These are phyloP conservation scores for Merops nubicus DNA, from an alignment of 2,113 vertebrate genomes.

Conservation along the genomic window DNA sequence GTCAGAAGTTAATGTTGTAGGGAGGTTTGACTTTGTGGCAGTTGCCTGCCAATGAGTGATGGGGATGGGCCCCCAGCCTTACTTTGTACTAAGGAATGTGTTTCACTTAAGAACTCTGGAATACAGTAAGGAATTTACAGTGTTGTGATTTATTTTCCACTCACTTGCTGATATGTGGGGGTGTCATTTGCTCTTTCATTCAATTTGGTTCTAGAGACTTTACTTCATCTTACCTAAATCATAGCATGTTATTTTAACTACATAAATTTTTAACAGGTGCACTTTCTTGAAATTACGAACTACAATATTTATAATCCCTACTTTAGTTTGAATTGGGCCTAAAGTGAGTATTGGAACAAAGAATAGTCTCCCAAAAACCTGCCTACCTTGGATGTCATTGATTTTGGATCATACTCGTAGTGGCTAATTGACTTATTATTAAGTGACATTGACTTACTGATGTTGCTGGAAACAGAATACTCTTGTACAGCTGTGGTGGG, in stretches of 20 bases:
- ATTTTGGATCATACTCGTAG: not conserved
- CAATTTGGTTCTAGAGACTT: not conserved
- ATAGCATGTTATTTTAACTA: not conserved
- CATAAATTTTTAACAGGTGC: not conserved
- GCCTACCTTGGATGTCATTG: not conserved
- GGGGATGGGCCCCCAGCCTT: not conserved
- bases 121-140: not conserved
- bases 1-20: not conserved
- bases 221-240: not conserved
- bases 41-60: not conserved
- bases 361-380: not conserved
- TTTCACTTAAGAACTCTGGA: not conserved
- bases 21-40: not conserved
- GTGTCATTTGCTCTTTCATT: constrained; percentile 3
- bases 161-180: not conserved
- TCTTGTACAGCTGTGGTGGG: not conserved
- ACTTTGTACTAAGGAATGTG: rapidly evolving
- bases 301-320: not conserved
- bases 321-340: not conserved
- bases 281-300: not conserved
- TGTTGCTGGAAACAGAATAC: not conserved
- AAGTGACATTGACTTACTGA: not conserved
- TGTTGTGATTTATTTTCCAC: not conserved
- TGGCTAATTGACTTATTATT: too few relatives aligned
- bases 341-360: not conserved